Base-by-base conservation (phyloP, 2,888 invertebrate species). In the Drosophila greeni region DNA sequence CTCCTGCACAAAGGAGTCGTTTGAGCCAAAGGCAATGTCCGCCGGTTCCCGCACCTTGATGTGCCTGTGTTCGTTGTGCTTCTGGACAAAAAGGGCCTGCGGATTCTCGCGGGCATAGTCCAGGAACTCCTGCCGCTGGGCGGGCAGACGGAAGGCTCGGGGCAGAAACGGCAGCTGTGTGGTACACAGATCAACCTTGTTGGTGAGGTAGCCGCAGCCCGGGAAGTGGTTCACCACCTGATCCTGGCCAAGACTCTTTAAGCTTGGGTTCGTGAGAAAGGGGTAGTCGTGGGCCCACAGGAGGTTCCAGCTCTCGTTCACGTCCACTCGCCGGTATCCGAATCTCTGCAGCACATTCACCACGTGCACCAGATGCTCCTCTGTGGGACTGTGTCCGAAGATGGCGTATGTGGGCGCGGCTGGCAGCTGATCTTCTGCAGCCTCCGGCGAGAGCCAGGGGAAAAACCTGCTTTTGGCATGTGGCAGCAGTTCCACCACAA, bases 201-300 rank as follows among this genome's bases (percentile, higher is more conserved):
- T 97, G 0, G 97, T 97, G 52, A 98, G 93, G 85, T 92, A 97
- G 0, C 98, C 98, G 42, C 95, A 95, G 0, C 98, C 98, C 0
- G 98, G 98, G 79, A 97, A 94, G 86, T 98, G 97, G 48, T 99
- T 99, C 0, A 98, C 93, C 87, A 91, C 93, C 86, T 97, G 97
- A 86, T 94, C 90, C 0, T 92, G 89, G 74, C 92, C 91, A 11
- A 97, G 88, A 66, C 90, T 90, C 61, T 90, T 91, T 33, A 95
- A 82, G 43, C 88, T 84, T 7, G 84, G 61, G 39, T 87, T 66
- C 11, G 61, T 58, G 0, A 78, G 83, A 97, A 98, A 0, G 98
- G 66, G 98, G 87, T 96, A 98, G 81, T 97, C 96, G 87, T 98
- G 97, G 0, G 97, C 93, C 98, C 99, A 99, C 11, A 98, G 89